Evolutionary conservation across 2,888 invertebrate species (phyloP), one percentile per base, ranked within the genome.

Genomic region (Lagria hirta): DNA sequence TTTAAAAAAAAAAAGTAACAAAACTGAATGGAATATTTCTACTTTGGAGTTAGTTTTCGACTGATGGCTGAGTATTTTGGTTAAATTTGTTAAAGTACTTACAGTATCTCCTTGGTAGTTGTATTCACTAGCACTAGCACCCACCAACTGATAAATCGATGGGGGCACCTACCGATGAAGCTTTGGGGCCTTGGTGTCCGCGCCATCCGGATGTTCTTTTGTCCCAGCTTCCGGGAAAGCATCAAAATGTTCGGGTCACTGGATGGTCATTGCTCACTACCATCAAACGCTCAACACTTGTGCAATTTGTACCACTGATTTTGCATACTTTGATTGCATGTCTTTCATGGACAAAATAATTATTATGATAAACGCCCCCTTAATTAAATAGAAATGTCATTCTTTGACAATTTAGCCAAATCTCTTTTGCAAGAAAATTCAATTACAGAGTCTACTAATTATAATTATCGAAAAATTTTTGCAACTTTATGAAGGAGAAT

Each of bases 151-250:
- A 62, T 52, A 41, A 52, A 43, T 51, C 48, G 43, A 46, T 49
- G 51, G 53, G 51, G 49, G 48, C 49, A 45, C 30, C 38, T 24
- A 27, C 45, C 43, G 48, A 48, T 49, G 48, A 44, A 29, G 43
- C 53, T 48, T 32, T 43, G 44, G 44, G 61, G 58, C 65, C 64
- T 65, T 65, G 65, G 60, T 62, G 58, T 52, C 52, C 58, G 53
- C 54, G 55, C 57, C 57, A 55, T 63, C 68, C 67, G 70, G 70
- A 70, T 65, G 67, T 60, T 61, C 69, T 66, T 71, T 71, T 72
- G 70, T 70, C 62, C 58, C 60, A 61, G 65, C 66, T 70, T 72
- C 72, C 72, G 72, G 72, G 71, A 72, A 72, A 71, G 68, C 66
- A 65, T 59, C 59, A 43, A n/a, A 62, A 60, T 59, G 65, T 66